Conservation (phyloP, 2,797 vertebrate genomes). For the Catharus ustulatus region DNA sequence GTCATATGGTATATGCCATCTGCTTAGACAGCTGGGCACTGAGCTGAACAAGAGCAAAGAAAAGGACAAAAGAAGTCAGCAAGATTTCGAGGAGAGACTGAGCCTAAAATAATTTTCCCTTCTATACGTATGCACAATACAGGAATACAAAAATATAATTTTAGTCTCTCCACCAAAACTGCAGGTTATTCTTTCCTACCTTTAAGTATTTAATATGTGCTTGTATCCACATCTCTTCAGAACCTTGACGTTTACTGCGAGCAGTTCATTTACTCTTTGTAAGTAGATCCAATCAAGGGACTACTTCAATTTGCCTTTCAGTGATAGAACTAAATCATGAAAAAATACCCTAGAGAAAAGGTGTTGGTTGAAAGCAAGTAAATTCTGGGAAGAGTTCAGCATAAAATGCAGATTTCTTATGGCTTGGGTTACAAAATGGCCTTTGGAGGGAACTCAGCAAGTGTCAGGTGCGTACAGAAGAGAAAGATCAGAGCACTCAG, state of each 20-base stretch:
- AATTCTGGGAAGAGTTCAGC: background rate
- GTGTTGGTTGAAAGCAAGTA: background rate
- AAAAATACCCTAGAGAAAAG: background rate
- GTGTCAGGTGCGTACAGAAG: background rate
- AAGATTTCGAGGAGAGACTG: background rate
- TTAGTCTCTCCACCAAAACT: background rate
- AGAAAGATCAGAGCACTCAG: background rate
- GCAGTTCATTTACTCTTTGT: background rate
- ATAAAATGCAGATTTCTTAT: background rate
- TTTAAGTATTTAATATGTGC: background rate
- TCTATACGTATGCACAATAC: background rate
- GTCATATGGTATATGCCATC: constrained; percentile 4
- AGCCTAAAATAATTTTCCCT: background rate
- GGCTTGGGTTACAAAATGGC: background rate
- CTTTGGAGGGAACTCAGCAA: background rate
- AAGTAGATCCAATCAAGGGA: background rate
- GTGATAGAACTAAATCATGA: background rate
- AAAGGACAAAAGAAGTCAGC: constrained; percentile 1
- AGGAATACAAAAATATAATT: background rate
- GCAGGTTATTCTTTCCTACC: background rate
- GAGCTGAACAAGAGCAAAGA: background rate
- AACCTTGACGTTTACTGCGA: background rate
- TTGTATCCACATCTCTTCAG: background rate
- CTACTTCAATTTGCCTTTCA: background rate
- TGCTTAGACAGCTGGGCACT: background rate